phyloP scores from a whole-genome alignment of 2,888 invertebrate species.

The Heliconius charithonia region DNA sequence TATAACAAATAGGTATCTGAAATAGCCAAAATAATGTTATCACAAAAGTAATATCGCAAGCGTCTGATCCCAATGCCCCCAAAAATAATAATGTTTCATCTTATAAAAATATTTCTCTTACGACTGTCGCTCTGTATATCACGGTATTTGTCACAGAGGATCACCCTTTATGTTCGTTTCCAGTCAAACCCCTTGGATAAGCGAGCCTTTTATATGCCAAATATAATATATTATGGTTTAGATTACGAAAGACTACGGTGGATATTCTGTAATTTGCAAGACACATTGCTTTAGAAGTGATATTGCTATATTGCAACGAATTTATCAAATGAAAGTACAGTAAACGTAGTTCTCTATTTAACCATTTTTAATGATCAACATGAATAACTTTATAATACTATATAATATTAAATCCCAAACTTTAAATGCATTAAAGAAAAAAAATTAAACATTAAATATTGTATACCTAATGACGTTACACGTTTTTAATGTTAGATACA shows the following conservation, averaged over 20 bases:
- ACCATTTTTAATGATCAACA: neutral
- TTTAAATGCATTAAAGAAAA: neutral
- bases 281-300: too few species aligned
- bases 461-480: conserved; percentile 44
- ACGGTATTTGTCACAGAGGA: conserved; percentile 84
- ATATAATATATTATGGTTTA: conserved; percentile 84
- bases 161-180: conserved; percentile 84
- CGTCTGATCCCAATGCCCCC: conserved; percentile 79
- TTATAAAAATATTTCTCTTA: conserved; percentile 84
- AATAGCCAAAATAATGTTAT: conserved; percentile 58
- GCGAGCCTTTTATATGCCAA: conserved; percentile 84
- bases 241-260: conserved; percentile 66
- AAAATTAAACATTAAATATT: conserved; percentile 10
- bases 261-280: conserved; percentile 53
- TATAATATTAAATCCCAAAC: neutral
- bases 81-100: conserved; percentile 84
- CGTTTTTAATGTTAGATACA: neutral
- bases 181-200: conserved; percentile 85
- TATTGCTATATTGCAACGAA: neutral
- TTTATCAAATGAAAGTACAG: neutral
- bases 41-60: conserved; percentile 75
- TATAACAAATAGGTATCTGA: conserved; percentile 28
- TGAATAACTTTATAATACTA: neutral
- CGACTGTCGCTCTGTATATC: conserved; percentile 83
- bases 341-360: neutral